Conservation (phyloP, 2,888 invertebrate genomes). For the Lordiphosa fenestrarum region DNA sequence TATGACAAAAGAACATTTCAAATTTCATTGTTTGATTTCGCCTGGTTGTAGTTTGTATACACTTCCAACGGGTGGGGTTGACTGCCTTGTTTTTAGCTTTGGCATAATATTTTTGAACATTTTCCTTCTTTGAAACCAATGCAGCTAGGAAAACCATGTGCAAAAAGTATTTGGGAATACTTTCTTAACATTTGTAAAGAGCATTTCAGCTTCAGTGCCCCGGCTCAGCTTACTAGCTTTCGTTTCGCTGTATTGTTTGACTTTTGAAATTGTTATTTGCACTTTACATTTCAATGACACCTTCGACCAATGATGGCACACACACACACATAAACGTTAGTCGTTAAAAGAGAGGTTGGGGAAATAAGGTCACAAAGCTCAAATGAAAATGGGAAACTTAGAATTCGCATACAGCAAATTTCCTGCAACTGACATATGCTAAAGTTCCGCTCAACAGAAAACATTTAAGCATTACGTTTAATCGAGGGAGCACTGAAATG, state of each 20-base stretch:
- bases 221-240: background rate
- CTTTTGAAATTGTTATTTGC: slow-evolving; percentile 47
- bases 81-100: background rate
- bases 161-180: too few species aligned
- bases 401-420: background rate
- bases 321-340: slow-evolving; percentile 11
- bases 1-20: slow-evolving; percentile 54
- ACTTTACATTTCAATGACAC: slow-evolving; percentile 53
- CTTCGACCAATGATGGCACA: slow-evolving; percentile 55
- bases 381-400: too few species aligned
- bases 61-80: background rate
- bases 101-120: too few species aligned
- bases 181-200: background rate
- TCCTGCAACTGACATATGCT: slow-evolving; percentile 32
- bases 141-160: too few species aligned
- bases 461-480: slow-evolving; percentile 36
- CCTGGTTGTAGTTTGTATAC: slow-evolving; percentile 1
- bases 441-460: slow-evolving; percentile 36
- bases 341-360: background rate
- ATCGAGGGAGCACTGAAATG: slow-evolving; percentile 27
- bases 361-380: too few species aligned
- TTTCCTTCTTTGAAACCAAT: too few species aligned
- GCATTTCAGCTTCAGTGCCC: slow-evolving; percentile 1
- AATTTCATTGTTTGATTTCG: slow-evolving; percentile 62
- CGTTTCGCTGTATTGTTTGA: slow-evolving; percentile 42